Percentiles rank a stretch among this genome's conserved stretches.
Conservation (phyloP, 2,797 vertebrate species). For the Etheostoma nigrum region DNA sequence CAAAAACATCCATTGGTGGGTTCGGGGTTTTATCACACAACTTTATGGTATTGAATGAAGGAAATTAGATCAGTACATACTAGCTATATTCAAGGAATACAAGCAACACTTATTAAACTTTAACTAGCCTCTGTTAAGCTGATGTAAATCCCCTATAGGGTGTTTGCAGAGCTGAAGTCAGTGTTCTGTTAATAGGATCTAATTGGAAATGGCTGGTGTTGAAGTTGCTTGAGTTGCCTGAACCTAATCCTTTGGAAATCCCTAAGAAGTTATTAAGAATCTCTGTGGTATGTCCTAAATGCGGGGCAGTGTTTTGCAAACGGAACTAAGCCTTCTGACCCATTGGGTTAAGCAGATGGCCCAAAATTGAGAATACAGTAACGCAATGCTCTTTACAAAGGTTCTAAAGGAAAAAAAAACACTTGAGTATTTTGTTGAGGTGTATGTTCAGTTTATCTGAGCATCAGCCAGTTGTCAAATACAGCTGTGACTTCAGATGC, state of each 20-base stretch:
- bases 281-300: conserved; percentile 65
- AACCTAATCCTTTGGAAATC: conserved; percentile 76
- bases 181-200: conserved; percentile 78
- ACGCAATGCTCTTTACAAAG: conserved; percentile 40
- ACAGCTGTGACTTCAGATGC: not conserved
- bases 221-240: conserved; percentile 73
- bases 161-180: conserved; percentile 70
- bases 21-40: conserved; percentile 15
- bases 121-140: conserved; percentile 50
- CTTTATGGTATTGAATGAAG: not conserved
- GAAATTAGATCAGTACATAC: conserved; percentile 12
- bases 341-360: conserved; percentile 33
- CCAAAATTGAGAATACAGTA: conserved; percentile 44
- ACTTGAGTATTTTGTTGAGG: conserved; percentile 3
- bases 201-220: conserved; percentile 76
- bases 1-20: not conserved
- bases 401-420: not conserved
- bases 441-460: not conserved
- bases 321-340: conserved; percentile 59
- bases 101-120: conserved; percentile 49
- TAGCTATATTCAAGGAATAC: conserved; percentile 37
- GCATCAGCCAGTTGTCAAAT: not conserved
- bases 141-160: conserved; percentile 68
- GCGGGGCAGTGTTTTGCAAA: conserved; percentile 63
- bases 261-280: conserved; percentile 74